Evolutionary conservation across 2,888 invertebrate species (phyloP).

Genomic region (Volucella inanis): DNA sequence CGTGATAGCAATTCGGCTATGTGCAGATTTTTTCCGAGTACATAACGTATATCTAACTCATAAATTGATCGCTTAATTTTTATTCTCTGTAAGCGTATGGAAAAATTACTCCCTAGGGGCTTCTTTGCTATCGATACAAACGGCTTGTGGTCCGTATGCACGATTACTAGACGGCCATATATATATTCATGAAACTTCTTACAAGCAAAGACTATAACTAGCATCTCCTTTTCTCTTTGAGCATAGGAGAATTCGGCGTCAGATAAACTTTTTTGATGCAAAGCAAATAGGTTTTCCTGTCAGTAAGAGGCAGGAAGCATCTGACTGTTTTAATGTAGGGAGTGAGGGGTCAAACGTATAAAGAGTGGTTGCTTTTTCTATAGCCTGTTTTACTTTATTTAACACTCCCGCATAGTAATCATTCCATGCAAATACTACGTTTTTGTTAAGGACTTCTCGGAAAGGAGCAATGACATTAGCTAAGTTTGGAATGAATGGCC

Average conservation of each 20-base stretch:
- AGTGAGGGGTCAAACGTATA: no score
- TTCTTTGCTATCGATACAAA: conserved; percentile 7
- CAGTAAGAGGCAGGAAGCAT: not conserved
- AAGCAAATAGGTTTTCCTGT: conserved; percentile 8
- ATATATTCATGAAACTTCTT: conserved; percentile 1
- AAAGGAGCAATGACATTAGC: not conserved
- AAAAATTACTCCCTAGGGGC: conserved; percentile 7
- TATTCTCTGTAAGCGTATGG: conserved; percentile 7
- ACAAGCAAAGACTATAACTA: conserved; percentile 16
- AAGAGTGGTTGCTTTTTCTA: no score
- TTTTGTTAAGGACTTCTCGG: conserved; percentile 8
- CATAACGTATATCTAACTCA: conserved; percentile 15
- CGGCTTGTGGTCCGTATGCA: conserved; percentile 21
- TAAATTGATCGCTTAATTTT: conserved; percentile 17
- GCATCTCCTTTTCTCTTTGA: not conserved
- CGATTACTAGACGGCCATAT: not conserved
- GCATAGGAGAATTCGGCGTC: not conserved
- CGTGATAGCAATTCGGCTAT: conserved; percentile 20
- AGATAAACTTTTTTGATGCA: no score
- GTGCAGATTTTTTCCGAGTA: conserved; percentile 6
- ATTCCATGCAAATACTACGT: not conserved
- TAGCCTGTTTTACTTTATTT: not conserved
- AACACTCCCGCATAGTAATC: not conserved
- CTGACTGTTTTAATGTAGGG: no score
- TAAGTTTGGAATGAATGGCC: conserved; percentile 4